A percentile compares a stretch with the other conserved stretches of the same genome.
These are phyloP conservation scores for Salticus scenicus DNA, from an alignment of 2,888 invertebrate species.

Conservation along the genomic window DNA sequence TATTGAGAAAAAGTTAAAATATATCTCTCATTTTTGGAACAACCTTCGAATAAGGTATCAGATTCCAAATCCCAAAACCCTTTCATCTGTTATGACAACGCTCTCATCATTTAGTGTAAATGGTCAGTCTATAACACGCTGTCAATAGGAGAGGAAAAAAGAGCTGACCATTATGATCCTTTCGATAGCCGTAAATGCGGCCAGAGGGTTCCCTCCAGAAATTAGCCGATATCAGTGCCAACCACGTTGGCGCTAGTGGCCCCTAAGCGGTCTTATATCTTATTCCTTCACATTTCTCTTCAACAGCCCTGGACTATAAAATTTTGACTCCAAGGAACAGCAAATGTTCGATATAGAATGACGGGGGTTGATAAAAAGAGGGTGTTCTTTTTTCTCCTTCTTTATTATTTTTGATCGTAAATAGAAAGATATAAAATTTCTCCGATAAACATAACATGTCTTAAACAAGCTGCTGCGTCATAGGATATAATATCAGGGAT, in stretches of 20 bases:
- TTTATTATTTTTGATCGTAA: conserved; percentile 25
- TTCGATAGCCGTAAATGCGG: conserved; percentile 65
- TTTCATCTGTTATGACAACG: conserved; percentile 1
- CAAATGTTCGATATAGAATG: conserved; percentile 13
- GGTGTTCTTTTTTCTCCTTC: conserved; percentile 18
- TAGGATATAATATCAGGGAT: neutral
- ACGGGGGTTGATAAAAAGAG: too few species aligned
- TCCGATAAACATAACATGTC: conserved; percentile 33
- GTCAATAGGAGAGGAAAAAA: conserved; percentile 59
- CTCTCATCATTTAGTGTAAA: conserved; percentile 33
- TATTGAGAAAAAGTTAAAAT: too few species aligned
- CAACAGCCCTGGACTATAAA: conserved; percentile 40
- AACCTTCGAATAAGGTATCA: neutral
- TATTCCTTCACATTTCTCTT: conserved; percentile 16
- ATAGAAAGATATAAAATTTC: conserved; percentile 57
- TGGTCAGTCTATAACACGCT: conserved; percentile 46
- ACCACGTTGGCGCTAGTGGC: conserved; percentile 61
- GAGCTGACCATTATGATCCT: conserved; percentile 64
- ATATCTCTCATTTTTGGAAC: neutral
- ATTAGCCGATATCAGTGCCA: conserved; percentile 67
- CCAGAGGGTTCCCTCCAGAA: conserved; percentile 49
- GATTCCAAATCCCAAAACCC: neutral
- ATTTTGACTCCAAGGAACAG: conserved; percentile 29
- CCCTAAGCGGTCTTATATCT: conserved; percentile 63
- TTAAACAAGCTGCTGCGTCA: neutral